Percentiles rank a stretch among this genome's conserved stretches.
These are phyloP conservation scores for Microplitis demolitor DNA, from an alignment of 1,140 invertebrate genomes.

Conservation along the genomic window DNA sequence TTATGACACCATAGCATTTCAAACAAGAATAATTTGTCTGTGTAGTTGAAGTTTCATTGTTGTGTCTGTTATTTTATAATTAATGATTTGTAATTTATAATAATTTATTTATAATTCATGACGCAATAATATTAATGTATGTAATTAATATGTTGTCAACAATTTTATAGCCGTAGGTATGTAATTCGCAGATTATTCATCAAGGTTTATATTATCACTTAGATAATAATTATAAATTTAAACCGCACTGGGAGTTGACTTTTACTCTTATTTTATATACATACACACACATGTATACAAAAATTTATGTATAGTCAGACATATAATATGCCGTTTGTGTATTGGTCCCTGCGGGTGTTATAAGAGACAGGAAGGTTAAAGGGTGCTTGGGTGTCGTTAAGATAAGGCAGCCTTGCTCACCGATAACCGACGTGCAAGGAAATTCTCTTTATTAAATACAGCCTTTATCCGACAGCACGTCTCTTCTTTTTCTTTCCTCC, in stretches of 20 bases:
- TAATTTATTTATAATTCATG: too few species aligned
- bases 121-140: too few species aligned
- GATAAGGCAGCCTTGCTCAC: conserved; percentile 13
- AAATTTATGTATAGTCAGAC: not conserved
- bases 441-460: conserved; percentile 50
- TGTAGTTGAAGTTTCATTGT: too few species aligned
- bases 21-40: too few species aligned
- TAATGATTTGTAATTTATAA: too few species aligned
- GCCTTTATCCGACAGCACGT: conserved; percentile 30
- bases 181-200: not conserved
- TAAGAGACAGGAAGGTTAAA: conserved; percentile 25
- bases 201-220: too few species aligned
- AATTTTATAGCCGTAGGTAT: not conserved
- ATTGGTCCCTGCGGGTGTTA: conserved; percentile 9
- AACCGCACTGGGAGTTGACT: not conserved
- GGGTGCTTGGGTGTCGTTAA: conserved; percentile 18
- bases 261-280: not conserved
- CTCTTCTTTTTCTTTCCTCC: not conserved
- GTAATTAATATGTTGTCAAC: not conserved
- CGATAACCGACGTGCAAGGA: conserved; percentile 26
- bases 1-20: too few species aligned
- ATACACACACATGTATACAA: too few species aligned
- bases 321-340: not conserved
- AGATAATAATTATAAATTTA: not conserved
- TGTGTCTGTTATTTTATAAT: too few species aligned